Base-by-base conservation (phyloP, 2,888 invertebrate species). In the Coelinius sp. region DNA sequence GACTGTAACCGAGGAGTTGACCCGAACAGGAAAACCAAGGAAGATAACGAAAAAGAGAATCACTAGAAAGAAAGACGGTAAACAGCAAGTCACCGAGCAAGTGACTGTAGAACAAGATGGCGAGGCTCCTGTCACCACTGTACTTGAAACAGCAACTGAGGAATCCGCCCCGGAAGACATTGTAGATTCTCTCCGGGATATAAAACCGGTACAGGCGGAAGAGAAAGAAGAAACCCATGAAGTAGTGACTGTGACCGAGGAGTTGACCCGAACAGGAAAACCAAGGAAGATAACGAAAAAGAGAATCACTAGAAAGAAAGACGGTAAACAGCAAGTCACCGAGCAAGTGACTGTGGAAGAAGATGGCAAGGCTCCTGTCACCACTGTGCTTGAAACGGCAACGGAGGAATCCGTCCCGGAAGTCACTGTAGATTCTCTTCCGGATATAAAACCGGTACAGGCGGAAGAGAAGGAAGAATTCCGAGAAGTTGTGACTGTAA, bases 281-380 rank as follows among this genome's bases (percentile, higher is more conserved):
- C 85, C 86, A 31, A 86, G 83, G 77, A 88, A 87, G 74, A 86
- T 89, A 68, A 85, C 84, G 1, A 79, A 81, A 10, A 85, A 80
- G 73, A 80, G 71, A 68, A 81, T 80, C 35, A 81, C 67, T 20
- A 53, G 65, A 17, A 46, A 88, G 52, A 86, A 85, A 75, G 89
- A 31, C 64, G 79, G 83, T 53, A 88, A 85, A 77, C 83, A 88
- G 70, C 89, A 90, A 81, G 80, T 89, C 12, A 90, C 89, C 0
- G 88, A 89, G 85, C 89, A 90, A 63, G 82, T 86, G 64, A 89
- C 89, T 20, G 82, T 88, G 44, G 86, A 89, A 78, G 84, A 88
- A 78, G 89, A 89, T 71, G 88, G 86, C 10, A 81, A 85, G 68
- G 82, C 88, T 70, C 90, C 90, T 0, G 80, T 87, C 67, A 86